Percentiles rank a stretch among this genome's conserved stretches.
phyloP scores from a whole-genome alignment of 2,888 invertebrate genomes.

The Phortica magna region DNA sequence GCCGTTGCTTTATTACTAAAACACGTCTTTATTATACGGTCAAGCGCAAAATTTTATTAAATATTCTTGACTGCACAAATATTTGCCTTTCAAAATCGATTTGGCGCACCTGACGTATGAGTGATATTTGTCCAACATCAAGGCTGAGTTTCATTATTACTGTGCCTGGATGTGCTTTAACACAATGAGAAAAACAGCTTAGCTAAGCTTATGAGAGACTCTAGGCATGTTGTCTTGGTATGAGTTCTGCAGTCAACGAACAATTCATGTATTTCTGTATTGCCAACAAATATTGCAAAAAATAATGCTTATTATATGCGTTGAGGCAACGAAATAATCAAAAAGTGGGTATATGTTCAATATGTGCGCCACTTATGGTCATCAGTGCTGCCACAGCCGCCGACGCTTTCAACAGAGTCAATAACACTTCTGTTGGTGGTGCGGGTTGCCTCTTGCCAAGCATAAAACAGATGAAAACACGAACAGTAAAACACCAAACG shows the following conservation, averaged over 20 bases:
- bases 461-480: background rate
- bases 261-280: no score
- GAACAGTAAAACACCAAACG: background rate
- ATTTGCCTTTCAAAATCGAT: constrained; percentile 22
- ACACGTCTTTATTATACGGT: constrained; percentile 1
- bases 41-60: constrained; percentile 1
- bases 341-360: background rate
- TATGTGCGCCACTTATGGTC: background rate
- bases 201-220: no score
- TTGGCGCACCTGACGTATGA: background rate
- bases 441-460: background rate
- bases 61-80: constrained; percentile 11
- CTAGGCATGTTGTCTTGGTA: no score
- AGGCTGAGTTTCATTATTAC: no score
- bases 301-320: no score
- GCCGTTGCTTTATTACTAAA: background rate
- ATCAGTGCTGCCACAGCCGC: background rate
- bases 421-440: background rate
- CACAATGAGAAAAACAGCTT: no score
- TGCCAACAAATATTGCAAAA: no score
- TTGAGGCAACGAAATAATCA: background rate
- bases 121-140: no score
- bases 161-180: no score
- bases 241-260: no score
- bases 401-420: background rate